These are phyloP conservation scores for Carpatolechia fugitivella DNA, from an alignment of 2,888 invertebrate species.

Conservation along the genomic window DNA sequence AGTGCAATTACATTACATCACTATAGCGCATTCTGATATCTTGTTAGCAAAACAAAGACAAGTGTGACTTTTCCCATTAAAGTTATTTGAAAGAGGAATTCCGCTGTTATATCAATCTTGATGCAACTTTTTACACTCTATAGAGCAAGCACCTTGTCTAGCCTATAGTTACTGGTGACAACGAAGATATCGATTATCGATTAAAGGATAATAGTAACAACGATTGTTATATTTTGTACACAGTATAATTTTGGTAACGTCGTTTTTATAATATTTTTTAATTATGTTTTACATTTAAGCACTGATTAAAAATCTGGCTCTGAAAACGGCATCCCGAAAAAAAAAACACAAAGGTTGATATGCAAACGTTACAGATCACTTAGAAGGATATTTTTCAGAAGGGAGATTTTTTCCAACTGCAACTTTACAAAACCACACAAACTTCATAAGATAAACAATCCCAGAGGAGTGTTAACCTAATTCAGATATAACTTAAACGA, in stretches of 20 bases:
- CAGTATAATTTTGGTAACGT: no score
- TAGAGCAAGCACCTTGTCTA: not conserved
- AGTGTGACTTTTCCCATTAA: not conserved
- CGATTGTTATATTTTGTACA: no score
- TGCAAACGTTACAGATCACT: no score
- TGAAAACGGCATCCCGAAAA: no score
- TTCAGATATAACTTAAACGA: not conserved
- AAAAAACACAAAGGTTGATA: no score
- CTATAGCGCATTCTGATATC: not conserved
- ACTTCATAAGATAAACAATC: not conserved
- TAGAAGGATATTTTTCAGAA: not conserved
- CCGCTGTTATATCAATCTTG: not conserved
- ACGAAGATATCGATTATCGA: no score
- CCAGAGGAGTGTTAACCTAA: not conserved
- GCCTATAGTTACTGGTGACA: not conserved
- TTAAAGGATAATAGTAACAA: no score
- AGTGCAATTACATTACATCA: conserved; percentile 2
- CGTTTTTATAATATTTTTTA: no score
- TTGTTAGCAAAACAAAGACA: not conserved
- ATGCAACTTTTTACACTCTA: not conserved
- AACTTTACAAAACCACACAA: not conserved
- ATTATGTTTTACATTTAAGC: no score
- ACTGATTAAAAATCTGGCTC: no score
- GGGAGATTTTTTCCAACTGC: not conserved
- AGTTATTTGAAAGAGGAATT: conserved; percentile 3